Evolutionary conservation across 2,113 vertebrate genomes (phyloP).

Genomic region (Piprites chloris): DNA sequence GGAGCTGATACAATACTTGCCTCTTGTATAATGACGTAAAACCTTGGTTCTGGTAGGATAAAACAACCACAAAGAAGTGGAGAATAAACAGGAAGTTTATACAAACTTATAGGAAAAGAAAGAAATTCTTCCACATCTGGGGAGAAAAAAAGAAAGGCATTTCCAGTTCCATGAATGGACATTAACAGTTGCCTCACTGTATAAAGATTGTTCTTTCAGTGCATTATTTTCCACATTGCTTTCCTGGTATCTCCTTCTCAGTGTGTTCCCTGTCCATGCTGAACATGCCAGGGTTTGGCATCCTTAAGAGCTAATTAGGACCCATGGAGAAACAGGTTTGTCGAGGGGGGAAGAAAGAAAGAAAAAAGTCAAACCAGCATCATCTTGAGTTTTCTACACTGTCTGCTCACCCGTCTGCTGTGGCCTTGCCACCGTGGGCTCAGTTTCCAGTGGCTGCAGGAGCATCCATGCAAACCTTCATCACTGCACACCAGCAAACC

Average conservation of each 20-base stretch:
- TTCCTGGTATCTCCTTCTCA: not conserved
- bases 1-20: not conserved
- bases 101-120: not conserved
- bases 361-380: not conserved
- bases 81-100: not conserved
- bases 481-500: not conserved
- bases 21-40: not conserved
- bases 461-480: not conserved
- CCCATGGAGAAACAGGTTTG: not conserved
- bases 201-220: not conserved
- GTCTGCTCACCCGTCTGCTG: not conserved
- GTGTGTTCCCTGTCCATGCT: not conserved
- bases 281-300: not conserved
- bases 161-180: not conserved
- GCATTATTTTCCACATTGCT: not conserved
- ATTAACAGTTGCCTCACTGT: not conserved
- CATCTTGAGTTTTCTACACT: not conserved
- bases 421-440: fast-evolving
- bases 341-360: too few relatives aligned
- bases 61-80: not conserved
- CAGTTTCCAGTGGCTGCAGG: not conserved
- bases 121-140: not conserved
- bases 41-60: not conserved
- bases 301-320: not conserved
- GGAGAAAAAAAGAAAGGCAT: not conserved